Conservation (phyloP, 2,113 vertebrate species). For the Pluvianellus socialis region DNA sequence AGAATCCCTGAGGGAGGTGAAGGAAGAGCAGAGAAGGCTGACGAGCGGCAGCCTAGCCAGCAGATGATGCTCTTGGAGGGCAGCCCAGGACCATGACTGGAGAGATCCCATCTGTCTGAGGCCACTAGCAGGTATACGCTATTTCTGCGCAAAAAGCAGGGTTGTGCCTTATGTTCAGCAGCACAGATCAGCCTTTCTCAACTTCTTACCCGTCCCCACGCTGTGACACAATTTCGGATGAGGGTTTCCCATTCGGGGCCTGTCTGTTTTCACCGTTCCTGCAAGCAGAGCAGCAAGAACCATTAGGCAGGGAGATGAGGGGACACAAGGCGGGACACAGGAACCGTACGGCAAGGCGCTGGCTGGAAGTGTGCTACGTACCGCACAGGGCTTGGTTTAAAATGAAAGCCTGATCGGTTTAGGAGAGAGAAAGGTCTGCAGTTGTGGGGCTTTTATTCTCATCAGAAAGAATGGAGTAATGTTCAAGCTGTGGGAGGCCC, state of each 20-base stretch:
- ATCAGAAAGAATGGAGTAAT: neutral
- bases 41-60: neutral
- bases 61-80: neutral
- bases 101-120: neutral
- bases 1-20: neutral
- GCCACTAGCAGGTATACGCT: neutral
- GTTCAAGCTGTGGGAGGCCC: neutral
- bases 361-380: rapidly evolving
- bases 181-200: neutral
- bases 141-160: neutral
- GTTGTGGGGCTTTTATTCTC: neutral
- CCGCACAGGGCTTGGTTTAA: neutral
- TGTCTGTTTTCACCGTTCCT: neutral
- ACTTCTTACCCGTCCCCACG: neutral
- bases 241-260: neutral
- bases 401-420: neutral
- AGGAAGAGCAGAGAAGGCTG: neutral
- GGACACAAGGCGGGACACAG: neutral
- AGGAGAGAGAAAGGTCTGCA: neutral
- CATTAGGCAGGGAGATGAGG: neutral
- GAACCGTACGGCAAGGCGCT: neutral
- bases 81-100: neutral
- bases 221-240: neutral
- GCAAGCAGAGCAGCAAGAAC: neutral
- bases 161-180: neutral